phyloP scores from a whole-genome alignment of 2,797 vertebrate genomes.

The Rhinichthys osculus region DNA sequence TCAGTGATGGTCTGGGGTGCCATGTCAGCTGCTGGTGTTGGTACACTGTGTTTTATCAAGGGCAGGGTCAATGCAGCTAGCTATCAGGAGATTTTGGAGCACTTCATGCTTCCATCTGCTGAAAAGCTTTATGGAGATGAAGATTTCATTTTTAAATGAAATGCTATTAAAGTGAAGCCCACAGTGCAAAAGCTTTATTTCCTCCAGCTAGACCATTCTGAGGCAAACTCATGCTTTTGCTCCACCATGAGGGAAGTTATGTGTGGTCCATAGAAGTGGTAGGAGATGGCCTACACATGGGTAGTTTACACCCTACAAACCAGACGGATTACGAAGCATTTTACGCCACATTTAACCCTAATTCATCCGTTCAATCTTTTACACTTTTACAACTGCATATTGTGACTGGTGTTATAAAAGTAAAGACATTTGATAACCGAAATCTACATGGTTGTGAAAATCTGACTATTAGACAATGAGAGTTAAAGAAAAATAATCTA shows the following conservation, averaged over 20 bases:
- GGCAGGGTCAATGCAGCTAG: no score
- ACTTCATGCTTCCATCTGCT: no score
- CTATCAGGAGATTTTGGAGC: no score
- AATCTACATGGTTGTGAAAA: neutral
- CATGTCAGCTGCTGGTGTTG: no score
- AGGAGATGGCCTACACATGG: slow-evolving; percentile 40
- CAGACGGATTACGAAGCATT: slow-evolving; percentile 29
- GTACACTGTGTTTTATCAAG: no score
- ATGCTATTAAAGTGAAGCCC: slow-evolving; percentile 33
- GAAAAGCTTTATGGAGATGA: no score
- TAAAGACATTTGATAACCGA: neutral
- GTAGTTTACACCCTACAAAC: slow-evolving; percentile 20
- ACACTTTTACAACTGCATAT: slow-evolving; percentile 5
- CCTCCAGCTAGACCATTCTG: slow-evolving; percentile 3
- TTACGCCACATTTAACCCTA: slow-evolving; percentile 45
- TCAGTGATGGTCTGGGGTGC: no score
- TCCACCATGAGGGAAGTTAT: slow-evolving; percentile 20
- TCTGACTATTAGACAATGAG: neutral
- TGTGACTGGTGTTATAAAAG: neutral
- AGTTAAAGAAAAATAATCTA: neutral
- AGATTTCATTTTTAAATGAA: no score
- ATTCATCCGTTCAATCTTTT: slow-evolving; percentile 18
- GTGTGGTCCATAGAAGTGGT: slow-evolving; percentile 47
- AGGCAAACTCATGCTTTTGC: slow-evolving; percentile 1
- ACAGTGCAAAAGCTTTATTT: slow-evolving; percentile 4